Conservation (phyloP, 2,797 vertebrate species). For the Xiphophorus birchmanni region DNA sequence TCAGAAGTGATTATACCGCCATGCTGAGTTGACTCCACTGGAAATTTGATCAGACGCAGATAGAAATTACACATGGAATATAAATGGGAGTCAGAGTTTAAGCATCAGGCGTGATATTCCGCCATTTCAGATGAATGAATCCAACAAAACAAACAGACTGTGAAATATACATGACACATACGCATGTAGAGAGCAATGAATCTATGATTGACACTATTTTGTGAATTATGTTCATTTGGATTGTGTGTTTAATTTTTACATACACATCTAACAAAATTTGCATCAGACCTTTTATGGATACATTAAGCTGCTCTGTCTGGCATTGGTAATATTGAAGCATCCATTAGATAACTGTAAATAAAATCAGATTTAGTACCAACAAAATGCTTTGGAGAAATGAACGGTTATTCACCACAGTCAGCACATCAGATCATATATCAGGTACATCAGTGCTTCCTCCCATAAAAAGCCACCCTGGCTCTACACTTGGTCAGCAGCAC, state of each 20-base stretch:
- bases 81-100: not conserved
- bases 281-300: not conserved
- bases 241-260: not conserved
- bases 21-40: not conserved
- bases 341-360: not conserved
- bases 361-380: too few species aligned
- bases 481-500: not conserved
- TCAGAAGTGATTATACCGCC: not conserved
- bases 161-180: not conserved
- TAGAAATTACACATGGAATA: constrained; percentile 1
- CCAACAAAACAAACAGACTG: not conserved
- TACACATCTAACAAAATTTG: not conserved
- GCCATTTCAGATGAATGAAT: not conserved
- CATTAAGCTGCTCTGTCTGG: not conserved
- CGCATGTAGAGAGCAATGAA: not conserved
- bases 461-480: not conserved
- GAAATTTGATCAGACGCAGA: not conserved
- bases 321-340: not conserved
- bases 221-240: not conserved
- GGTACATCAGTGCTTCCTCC: not conserved
- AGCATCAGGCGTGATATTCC: not conserved
- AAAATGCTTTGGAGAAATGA: not conserved
- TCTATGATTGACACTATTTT: not conserved
- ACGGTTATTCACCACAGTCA: not conserved
- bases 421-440: not conserved